phyloP scores from a whole-genome alignment of 2,888 invertebrate genomes.

The Cylloceria caligata region DNA sequence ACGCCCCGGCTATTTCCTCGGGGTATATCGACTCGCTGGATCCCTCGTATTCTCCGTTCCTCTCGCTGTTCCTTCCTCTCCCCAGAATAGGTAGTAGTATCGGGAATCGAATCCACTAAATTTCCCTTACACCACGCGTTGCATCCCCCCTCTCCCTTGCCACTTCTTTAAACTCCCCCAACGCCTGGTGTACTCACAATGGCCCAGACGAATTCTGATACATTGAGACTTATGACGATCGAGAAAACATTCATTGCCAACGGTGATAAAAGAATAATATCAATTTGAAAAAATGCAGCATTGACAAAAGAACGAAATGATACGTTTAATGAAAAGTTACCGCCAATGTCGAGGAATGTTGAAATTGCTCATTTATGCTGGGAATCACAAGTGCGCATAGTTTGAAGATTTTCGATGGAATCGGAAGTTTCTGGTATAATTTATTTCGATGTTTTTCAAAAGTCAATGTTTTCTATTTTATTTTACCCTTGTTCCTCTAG shows the following conservation, averaged over 20 bases:
- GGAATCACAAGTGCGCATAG: too few species aligned
- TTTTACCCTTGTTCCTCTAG: too few species aligned
- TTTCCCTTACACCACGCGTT: constrained; percentile 15
- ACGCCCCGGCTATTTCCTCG: constrained; percentile 38
- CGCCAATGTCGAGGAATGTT: too few species aligned
- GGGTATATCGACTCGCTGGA: constrained; percentile 40
- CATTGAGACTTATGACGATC: constrained; percentile 15
- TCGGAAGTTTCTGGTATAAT: too few species aligned
- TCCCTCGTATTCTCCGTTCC: constrained; percentile 27
- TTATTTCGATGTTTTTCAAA: too few species aligned
- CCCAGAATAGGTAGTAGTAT: neutral
- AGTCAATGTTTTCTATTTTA: too few species aligned
- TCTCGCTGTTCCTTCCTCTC: neutral
- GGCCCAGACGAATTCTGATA: constrained; percentile 6
- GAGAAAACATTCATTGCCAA: neutral
- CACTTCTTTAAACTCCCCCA: neutral
- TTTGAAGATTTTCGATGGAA: too few species aligned
- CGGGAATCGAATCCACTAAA: constrained; percentile 50
- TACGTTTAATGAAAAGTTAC: neutral
- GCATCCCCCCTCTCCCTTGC: neutral
- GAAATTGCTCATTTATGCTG: too few species aligned
- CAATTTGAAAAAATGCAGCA: neutral
- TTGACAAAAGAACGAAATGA: neutral
- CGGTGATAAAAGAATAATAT: neutral
- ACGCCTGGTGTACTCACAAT: constrained; percentile 2